phyloP scores from a whole-genome alignment of 2,113 vertebrate genomes.

The Aptenodytes forsteri region DNA sequence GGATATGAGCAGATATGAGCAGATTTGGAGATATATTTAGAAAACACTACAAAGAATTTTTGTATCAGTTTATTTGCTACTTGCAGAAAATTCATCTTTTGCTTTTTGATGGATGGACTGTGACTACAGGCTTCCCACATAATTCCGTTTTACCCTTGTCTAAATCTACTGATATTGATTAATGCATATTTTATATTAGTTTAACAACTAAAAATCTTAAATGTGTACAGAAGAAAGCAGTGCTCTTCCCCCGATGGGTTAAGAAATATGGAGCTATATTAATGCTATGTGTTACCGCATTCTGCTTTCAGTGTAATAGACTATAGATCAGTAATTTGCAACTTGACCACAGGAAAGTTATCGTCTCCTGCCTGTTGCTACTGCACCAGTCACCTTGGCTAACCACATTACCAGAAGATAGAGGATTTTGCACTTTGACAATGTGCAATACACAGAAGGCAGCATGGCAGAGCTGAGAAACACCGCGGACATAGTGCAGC shows the following conservation, averaged over 20 bases:
- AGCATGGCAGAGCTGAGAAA: background rate
- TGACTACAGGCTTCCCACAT: background rate
- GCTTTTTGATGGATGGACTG: background rate
- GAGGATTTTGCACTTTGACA: background rate
- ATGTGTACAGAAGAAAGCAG: background rate
- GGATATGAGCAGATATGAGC: background rate
- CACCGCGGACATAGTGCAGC: accelerated
- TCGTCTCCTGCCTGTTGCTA: background rate
- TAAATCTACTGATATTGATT: background rate
- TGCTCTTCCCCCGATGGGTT: background rate
- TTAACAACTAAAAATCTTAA: background rate
- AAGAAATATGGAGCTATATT: background rate
- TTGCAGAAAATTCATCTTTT: background rate
- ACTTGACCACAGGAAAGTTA: background rate
- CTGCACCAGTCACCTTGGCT: background rate
- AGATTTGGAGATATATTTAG: background rate
- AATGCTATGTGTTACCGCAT: background rate
- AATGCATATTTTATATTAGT: background rate
- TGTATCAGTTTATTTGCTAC: background rate
- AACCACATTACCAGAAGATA: background rate
- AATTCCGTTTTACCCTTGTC: background rate
- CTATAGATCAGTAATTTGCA: background rate
- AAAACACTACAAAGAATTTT: background rate
- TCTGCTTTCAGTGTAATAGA: background rate
- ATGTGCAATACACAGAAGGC: background rate